Conservation (phyloP, 2,113 vertebrate genomes). For the Vombatus ursinus region DNA sequence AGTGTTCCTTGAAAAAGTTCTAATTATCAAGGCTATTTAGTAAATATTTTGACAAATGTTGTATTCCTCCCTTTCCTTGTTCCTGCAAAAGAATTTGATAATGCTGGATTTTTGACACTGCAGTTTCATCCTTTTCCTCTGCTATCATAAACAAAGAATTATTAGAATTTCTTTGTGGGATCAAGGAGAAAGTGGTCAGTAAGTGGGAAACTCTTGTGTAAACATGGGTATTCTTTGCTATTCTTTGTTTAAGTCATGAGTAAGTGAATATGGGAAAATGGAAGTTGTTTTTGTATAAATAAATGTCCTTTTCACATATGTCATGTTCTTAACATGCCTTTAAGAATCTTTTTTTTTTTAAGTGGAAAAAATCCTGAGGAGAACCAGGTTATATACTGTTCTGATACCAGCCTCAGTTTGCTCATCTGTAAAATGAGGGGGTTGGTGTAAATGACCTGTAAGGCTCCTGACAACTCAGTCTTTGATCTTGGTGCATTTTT, state of each 20-base stretch:
- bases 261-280: slow-evolving; percentile 21
- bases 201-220: slow-evolving; percentile 30
- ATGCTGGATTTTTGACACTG: neutral
- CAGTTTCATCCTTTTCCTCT: slow-evolving; percentile 36
- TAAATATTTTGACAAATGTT: slow-evolving; percentile 13
- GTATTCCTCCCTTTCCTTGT: neutral
- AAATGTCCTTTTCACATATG: neutral
- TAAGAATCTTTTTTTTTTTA: slow-evolving; percentile 31
- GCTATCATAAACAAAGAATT: neutral
- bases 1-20: slow-evolving; percentile 55
- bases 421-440: slow-evolving; percentile 15
- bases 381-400: neutral
- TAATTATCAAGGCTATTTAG: slow-evolving; percentile 47
- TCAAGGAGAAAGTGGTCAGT: slow-evolving; percentile 16
- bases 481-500: slow-evolving; percentile 31
- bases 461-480: slow-evolving; percentile 14
- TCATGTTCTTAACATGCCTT: slow-evolving; percentile 2
- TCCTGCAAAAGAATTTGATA: neutral
- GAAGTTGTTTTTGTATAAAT: slow-evolving; percentile 35
- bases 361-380: neutral
- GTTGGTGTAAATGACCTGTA: slow-evolving; percentile 22
- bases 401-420: neutral
- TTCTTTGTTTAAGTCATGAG: slow-evolving; percentile 30
- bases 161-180: slow-evolving; percentile 39
- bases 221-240: neutral